These are phyloP conservation scores for Lateolabrax maculatus DNA, from an alignment of 2,797 vertebrate genomes.

Conservation along the genomic window DNA sequence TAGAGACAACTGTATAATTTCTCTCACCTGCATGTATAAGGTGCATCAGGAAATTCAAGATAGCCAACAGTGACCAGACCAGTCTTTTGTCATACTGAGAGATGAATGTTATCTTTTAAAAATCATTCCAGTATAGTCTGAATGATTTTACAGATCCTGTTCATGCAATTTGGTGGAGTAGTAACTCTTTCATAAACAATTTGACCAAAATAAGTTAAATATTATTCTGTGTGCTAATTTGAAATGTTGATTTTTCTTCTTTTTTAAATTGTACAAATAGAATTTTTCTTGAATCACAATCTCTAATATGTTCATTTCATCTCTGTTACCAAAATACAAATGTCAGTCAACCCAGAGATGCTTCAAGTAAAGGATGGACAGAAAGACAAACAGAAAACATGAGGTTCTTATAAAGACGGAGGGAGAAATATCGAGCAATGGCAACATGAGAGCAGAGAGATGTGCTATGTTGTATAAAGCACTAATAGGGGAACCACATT, in stretches of 20 bases:
- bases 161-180: conserved; percentile 62
- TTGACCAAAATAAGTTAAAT: conserved; percentile 40
- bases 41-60: conserved; percentile 68
- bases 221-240: conserved; percentile 31
- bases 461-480: conserved; percentile 21
- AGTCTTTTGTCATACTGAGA: conserved; percentile 42
- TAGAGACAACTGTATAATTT: conserved; percentile 39
- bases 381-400: conserved; percentile 33
- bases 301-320: conserved; percentile 36
- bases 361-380: conserved; percentile 73
- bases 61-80: conserved; percentile 52
- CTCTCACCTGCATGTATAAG: conserved; percentile 65
- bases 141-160: conserved; percentile 49
- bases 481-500: conserved; percentile 8
- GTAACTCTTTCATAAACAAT: conserved; percentile 48
- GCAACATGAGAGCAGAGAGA: conserved; percentile 33
- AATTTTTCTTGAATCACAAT: conserved; percentile 50
- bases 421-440: conserved; percentile 13
- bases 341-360: conserved; percentile 69
- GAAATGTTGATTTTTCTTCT: conserved; percentile 43
- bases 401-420: conserved; percentile 19
- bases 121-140: conserved; percentile 51
- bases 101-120: conserved; percentile 50
- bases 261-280: conserved; percentile 56
- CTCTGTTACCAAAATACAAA: conserved; percentile 51